A percentile compares a stretch with the other conserved stretches of the same genome.
Conservation (phyloP, 2,888 invertebrate species). For the Trissoscelio sp. region DNA sequence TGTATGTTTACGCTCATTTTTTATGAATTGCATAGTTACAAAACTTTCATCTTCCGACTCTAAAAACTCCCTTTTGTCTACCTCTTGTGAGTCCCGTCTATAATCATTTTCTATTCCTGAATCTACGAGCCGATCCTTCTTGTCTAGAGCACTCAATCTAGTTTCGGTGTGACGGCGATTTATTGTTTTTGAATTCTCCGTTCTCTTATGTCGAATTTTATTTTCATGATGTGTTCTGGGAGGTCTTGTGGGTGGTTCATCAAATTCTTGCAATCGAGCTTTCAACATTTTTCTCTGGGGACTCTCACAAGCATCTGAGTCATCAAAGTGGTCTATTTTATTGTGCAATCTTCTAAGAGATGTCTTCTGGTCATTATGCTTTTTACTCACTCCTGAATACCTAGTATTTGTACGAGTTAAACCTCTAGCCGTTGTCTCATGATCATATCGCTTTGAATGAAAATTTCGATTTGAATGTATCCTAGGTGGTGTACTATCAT, state of each 20-base stretch:
- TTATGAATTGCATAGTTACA: constrained; percentile 88
- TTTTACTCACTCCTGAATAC: constrained; percentile 75
- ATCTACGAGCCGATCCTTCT: constrained; percentile 88
- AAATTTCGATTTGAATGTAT: constrained; percentile 75
- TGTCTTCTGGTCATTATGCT: constrained; percentile 78
- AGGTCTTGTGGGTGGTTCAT: constrained; percentile 77
- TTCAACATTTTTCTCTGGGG: constrained; percentile 73
- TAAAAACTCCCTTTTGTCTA: constrained; percentile 78
- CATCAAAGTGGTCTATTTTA: constrained; percentile 79
- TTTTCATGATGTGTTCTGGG: constrained; percentile 77
- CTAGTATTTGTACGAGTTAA: constrained; percentile 77
- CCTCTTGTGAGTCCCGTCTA: constrained; percentile 87
- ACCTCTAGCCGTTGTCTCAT: constrained; percentile 80
- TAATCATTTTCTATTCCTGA: constrained; percentile 93
- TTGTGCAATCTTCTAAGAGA: constrained; percentile 78
- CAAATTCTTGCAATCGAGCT: constrained; percentile 75
- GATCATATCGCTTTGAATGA: constrained; percentile 80
- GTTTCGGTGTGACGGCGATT: constrained; percentile 78
- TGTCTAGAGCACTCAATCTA: constrained; percentile 83
- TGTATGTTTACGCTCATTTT: constrained; percentile 90
- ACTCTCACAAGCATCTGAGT: constrained; percentile 79
- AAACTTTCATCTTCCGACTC: constrained; percentile 90
- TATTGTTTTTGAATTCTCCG: constrained; percentile 83
- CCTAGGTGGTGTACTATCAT: constrained; percentile 80
- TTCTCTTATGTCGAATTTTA: constrained; percentile 81